phyloP scores from a whole-genome alignment of 2,113 vertebrate species.

The Scortum barcoo region DNA sequence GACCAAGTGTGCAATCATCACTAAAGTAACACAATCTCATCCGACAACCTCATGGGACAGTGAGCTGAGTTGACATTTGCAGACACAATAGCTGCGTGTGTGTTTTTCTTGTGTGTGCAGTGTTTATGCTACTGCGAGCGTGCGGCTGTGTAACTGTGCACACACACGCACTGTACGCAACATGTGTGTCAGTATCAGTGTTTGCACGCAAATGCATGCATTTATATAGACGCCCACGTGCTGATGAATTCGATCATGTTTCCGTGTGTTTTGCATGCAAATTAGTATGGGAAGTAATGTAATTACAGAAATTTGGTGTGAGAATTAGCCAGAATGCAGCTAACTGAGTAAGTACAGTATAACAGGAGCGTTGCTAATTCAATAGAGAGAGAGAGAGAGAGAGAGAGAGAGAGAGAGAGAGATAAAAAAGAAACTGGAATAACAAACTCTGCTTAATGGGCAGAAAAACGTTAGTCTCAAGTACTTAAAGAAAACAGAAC shows the following conservation, averaged over 20 bases:
- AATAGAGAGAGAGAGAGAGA: conserved; percentile 7
- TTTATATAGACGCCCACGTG: neutral
- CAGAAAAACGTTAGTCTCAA: neutral
- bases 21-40: conserved; percentile 60
- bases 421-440: conserved; percentile 33
- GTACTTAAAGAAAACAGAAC: neutral
- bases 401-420: neutral
- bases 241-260: conserved; percentile 6
- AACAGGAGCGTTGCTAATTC: conserved; percentile 54
- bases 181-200: neutral
- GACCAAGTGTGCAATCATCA: conserved; percentile 54
- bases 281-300: conserved; percentile 51
- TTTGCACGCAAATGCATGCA: neutral
- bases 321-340: conserved; percentile 55
- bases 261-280: conserved; percentile 18
- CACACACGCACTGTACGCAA: neutral
- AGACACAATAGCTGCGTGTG: conserved; percentile 29
- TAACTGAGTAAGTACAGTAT: conserved; percentile 31
- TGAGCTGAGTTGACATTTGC: conserved; percentile 60
- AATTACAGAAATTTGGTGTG: conserved; percentile 49
- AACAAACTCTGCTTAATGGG: conserved; percentile 19
- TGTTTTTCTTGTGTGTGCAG: conserved; percentile 7
- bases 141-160: conserved; percentile 21
- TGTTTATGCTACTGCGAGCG: conserved; percentile 14
- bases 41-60: conserved; percentile 58